These are phyloP conservation scores for Panthera tigris DNA, from an alignment of 2,113 vertebrate species.

Conservation along the genomic window DNA sequence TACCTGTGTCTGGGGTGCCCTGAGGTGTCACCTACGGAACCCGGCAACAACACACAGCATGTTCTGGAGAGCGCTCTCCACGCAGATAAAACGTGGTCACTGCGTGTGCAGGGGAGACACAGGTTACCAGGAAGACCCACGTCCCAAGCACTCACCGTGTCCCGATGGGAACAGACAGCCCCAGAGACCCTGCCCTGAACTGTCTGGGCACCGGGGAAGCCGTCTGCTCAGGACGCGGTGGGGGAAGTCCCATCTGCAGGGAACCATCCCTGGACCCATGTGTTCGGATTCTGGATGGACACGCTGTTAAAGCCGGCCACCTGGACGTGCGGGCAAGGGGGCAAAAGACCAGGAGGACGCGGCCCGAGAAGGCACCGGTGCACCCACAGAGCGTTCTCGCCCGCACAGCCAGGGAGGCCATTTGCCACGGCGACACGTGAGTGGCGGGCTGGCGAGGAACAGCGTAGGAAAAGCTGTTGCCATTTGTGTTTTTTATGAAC, in stretches of 20 bases:
- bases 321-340: background rate
- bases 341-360: rapidly evolving
- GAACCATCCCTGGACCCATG: background rate
- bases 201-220: background rate
- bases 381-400: background rate
- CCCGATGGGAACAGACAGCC: rapidly evolving
- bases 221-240: rapidly evolving
- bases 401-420: background rate
- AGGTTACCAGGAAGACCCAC: background rate
- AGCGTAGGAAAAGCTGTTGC: rapidly evolving
- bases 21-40: background rate
- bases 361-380: rapidly evolving
- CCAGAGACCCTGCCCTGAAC: background rate
- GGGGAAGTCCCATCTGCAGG: background rate
- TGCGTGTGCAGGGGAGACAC: rapidly evolving
- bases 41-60: background rate
- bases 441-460: rapidly evolving
- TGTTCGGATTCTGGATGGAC: background rate
- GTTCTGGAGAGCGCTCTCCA: background rate
- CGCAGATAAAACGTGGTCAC: too few species aligned
- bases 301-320: background rate
- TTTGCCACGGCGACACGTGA: background rate
- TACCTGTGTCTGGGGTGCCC: background rate
- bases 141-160: rapidly evolving
- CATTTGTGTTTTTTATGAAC: background rate